Evolutionary conservation across 2,113 vertebrate genomes (phyloP).

Genomic region (Nyctibius bracteatus): DNA sequence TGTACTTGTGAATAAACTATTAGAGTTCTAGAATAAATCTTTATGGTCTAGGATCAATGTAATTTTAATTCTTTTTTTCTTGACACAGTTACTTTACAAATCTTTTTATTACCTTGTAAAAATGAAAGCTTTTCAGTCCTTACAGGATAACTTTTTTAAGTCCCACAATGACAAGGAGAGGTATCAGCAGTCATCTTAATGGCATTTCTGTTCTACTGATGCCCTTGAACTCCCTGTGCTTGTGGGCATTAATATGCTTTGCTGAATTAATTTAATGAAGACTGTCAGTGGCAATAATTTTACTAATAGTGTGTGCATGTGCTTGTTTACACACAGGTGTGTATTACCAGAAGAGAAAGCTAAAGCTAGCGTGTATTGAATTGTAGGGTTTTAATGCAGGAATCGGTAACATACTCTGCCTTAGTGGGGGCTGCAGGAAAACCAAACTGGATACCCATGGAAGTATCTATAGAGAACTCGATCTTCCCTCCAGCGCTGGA

Average conservation of each 20-base stretch:
- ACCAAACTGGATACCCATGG: not conserved
- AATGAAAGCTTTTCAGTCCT: not conserved
- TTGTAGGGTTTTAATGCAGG: not conserved
- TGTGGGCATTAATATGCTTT: not conserved
- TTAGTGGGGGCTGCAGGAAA: not conserved
- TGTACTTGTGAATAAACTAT: not conserved
- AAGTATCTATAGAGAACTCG: not conserved
- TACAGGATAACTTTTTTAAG: not conserved
- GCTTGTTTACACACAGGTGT: not conserved
- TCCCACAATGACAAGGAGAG: not conserved
- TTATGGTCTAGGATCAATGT: not conserved
- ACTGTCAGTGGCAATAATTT: not conserved
- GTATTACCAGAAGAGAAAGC: not conserved
- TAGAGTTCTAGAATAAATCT: not conserved
- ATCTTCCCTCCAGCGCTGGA: not conserved
- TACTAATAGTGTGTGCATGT: not conserved
- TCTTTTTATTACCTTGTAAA: not conserved
- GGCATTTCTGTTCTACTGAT: not conserved
- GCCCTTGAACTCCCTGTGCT: not conserved
- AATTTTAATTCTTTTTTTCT: not conserved
- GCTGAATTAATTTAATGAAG: not conserved
- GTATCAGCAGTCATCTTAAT: not conserved
- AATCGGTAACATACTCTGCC: not conserved
- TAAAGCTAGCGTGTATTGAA: not conserved
- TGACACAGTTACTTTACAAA: not conserved